Conservation (phyloP, 2,113 vertebrate species). For the Aldabrachelys gigantea region DNA sequence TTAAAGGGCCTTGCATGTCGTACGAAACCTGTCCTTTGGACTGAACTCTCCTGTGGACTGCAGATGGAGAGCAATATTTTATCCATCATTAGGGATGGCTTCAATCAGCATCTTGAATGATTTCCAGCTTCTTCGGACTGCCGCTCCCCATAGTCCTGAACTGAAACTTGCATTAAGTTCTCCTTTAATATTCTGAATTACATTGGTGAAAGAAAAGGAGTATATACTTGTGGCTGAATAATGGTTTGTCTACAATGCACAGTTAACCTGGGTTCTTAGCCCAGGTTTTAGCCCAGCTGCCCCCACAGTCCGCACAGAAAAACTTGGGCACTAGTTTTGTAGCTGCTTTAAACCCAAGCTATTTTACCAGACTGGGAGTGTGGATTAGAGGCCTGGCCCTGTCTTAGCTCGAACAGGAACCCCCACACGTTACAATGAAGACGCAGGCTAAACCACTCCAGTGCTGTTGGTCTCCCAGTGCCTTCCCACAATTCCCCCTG, state of each 20-base stretch:
- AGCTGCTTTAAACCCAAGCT: not conserved
- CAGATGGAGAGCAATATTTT: not conserved
- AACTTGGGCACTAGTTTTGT: not conserved
- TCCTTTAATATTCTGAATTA: not conserved
- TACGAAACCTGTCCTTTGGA: not conserved
- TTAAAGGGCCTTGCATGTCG: not conserved
- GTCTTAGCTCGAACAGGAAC: too few species aligned
- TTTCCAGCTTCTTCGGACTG: not conserved
- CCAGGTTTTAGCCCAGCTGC: not conserved
- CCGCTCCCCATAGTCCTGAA: not conserved
- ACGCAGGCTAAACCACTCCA: not conserved
- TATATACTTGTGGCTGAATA: not conserved
- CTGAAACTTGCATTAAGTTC: not conserved
- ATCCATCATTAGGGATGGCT: not conserved
- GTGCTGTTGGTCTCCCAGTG: not conserved
- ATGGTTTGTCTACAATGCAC: not conserved
- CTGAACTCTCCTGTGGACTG: not conserved
- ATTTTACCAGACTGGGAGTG: not conserved
- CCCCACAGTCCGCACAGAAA: not conserved
- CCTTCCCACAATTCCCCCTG: not conserved
- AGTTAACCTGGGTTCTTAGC: not conserved
- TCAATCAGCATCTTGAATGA: not conserved
- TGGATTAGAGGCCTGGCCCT: not conserved
- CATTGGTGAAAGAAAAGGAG: not conserved
- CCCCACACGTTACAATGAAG: not conserved